Evolutionary conservation across 2,888 invertebrate species (phyloP).

Genomic region (Neoscelio sp.): DNA sequence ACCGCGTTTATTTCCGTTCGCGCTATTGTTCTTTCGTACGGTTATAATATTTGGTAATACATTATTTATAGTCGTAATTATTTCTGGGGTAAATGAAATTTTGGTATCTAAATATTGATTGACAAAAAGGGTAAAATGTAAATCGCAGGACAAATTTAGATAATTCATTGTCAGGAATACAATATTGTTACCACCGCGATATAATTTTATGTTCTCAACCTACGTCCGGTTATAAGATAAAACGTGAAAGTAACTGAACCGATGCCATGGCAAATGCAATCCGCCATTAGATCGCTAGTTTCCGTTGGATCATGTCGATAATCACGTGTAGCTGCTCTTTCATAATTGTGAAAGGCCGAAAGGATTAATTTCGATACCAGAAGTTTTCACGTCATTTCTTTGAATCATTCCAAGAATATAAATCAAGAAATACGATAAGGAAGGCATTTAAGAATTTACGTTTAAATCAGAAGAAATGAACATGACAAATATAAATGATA

Average conservation of each 20-base stretch:
- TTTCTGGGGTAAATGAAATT: constrained; percentile 26
- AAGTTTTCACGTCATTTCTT: no score
- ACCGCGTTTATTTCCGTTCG: neutral
- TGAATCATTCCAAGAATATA: constrained; percentile 17
- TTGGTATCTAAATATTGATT: constrained; percentile 11
- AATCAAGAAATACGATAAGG: constrained; percentile 66
- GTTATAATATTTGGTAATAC: constrained; percentile 1
- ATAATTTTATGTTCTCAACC: constrained; percentile 50
- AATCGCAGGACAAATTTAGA: constrained; percentile 50
- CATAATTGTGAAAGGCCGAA: constrained; percentile 38
- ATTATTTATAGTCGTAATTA: constrained; percentile 26
- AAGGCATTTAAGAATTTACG: neutral
- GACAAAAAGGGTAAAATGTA: constrained; percentile 30
- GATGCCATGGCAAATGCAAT: constrained; percentile 48
- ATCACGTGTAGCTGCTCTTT: constrained; percentile 36
- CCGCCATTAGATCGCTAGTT: constrained; percentile 19
- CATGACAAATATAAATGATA: constrained; percentile 3
- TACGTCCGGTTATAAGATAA: constrained; percentile 53
- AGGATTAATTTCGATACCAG: no score
- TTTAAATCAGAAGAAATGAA: neutral
- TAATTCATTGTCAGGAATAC: constrained; percentile 31
- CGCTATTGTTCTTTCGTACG: constrained; percentile 1
- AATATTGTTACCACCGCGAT: constrained; percentile 52
- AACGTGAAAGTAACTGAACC: constrained; percentile 53
- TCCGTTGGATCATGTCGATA: constrained; percentile 39